phyloP scores from a whole-genome alignment of 64 coral and sea anemone genomes.

The Anthopleura sola region DNA sequence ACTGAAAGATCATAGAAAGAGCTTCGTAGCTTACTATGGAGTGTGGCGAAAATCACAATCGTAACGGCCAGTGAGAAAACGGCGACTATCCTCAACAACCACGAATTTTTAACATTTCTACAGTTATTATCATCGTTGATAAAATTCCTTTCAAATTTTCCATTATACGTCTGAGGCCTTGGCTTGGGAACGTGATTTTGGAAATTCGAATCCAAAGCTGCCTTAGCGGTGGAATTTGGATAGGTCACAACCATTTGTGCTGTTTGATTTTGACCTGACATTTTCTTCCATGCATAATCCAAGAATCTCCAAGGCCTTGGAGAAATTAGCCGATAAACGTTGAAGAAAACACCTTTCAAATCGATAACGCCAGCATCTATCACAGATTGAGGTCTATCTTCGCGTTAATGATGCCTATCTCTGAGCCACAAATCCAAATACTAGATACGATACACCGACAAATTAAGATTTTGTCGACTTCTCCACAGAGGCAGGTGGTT shows the following conservation, averaged over 20 bases:
- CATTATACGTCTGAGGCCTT: not conserved
- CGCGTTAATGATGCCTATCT: not conserved
- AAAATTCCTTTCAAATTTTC: not conserved
- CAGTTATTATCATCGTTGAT: not conserved
- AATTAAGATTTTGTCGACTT: not conserved
- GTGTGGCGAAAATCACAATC: not conserved
- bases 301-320: not conserved
- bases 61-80: not conserved
- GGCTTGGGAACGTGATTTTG: not conserved
- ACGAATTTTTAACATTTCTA: slow-evolving; percentile 7
- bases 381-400: not conserved
- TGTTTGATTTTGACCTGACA: not conserved
- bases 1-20: not conserved
- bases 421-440: not conserved
- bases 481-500: not conserved
- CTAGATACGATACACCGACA: not conserved
- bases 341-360: not conserved
- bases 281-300: not conserved
- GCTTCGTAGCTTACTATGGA: not conserved
- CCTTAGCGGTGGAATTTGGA: not conserved
- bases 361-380: not conserved
- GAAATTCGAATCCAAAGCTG: not conserved
- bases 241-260: not conserved
- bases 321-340: not conserved
- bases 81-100: not conserved